A percentile compares a stretch with the other conserved stretches of the same genome.
Evolutionary conservation across 1,140 invertebrate species (phyloP).

Genomic region (Aphaenogaster ashmeadi): DNA sequence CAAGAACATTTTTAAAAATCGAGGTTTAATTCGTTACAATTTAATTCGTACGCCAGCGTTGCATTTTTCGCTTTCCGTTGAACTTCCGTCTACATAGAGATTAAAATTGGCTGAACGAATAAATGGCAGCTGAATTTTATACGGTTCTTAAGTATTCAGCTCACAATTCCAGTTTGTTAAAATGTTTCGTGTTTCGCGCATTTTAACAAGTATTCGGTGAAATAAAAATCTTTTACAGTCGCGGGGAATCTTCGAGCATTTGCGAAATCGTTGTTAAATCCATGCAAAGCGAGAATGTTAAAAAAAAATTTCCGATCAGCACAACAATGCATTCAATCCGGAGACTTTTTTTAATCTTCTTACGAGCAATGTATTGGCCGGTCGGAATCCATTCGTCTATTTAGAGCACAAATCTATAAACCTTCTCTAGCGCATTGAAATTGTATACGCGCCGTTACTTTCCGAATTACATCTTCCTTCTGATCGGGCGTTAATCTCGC

Average conservation of each 20-base stretch:
- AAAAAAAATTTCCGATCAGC: neutral
- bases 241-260: neutral
- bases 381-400: constrained; percentile 29
- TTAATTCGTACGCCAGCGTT: neutral
- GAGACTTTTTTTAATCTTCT: constrained; percentile 58
- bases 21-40: neutral
- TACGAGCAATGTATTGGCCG: constrained; percentile 33
- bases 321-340: constrained; percentile 32
- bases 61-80: constrained; percentile 11
- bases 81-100: constrained; percentile 7
- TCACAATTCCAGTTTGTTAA: constrained; percentile 35
- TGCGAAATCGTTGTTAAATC: constrained; percentile 41
- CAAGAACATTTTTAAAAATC: neutral
- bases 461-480: constrained; percentile 38
- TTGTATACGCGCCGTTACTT: constrained; percentile 30
- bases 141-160: constrained; percentile 23
- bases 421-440: constrained; percentile 30
- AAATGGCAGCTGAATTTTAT: constrained; percentile 42
- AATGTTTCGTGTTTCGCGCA: neutral
- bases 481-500: constrained; percentile 46
- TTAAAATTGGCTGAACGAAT: constrained; percentile 23
- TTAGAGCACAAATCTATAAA: constrained; percentile 35
- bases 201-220: constrained; percentile 3
- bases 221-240: constrained; percentile 46
- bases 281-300: constrained; percentile 32